These are phyloP conservation scores for Brachypteracias leptosomus DNA, from an alignment of 2,113 vertebrate species.

Conservation along the genomic window DNA sequence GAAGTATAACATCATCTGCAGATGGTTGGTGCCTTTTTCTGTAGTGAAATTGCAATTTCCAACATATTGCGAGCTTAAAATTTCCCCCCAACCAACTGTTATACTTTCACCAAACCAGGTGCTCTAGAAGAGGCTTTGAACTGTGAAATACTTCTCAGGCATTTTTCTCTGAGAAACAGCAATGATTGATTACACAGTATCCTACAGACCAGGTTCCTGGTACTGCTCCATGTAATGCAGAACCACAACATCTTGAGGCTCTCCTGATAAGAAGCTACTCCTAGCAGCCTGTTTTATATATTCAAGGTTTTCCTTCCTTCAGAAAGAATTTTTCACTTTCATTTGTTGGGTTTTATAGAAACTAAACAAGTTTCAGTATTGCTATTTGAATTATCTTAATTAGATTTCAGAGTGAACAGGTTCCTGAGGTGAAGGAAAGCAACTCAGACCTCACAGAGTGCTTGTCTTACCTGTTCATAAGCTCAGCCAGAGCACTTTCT, in stretches of 20 bases:
- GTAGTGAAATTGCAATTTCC: not conserved
- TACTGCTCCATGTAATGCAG: not conserved
- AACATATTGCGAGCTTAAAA: not conserved
- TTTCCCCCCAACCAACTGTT: not conserved
- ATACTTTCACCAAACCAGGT: not conserved
- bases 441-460: not conserved
- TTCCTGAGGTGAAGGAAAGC: not conserved
- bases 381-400: not conserved
- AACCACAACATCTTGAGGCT: not conserved
- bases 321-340: not conserved
- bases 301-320: not conserved
- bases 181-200: not conserved
- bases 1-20: not conserved
- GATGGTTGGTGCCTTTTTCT: not conserved
- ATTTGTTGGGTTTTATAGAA: not conserved
- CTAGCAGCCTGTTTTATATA: not conserved
- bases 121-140: not conserved
- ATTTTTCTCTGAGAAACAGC: not conserved
- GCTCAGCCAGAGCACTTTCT: not conserved
- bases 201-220: not conserved
- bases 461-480: not conserved
- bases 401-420: not conserved
- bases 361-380: not conserved
- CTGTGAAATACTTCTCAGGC: not conserved
- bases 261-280: not conserved